Conservation (phyloP, 2,797 vertebrate species). For the Cirrhinus mrigala region DNA sequence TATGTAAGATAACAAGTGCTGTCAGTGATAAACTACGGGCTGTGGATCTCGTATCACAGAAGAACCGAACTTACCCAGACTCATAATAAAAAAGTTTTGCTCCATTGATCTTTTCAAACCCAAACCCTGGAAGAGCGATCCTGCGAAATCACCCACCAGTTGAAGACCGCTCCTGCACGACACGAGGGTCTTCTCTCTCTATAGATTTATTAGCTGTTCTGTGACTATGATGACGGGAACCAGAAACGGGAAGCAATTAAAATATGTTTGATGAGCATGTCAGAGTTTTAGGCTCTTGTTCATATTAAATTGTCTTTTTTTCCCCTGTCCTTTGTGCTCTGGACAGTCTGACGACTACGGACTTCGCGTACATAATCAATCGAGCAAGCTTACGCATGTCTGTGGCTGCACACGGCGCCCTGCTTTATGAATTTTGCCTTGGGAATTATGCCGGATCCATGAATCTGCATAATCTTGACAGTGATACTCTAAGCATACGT, state of each 20-base stretch:
- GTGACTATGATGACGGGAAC: conserved; percentile 66
- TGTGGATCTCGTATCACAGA: neutral
- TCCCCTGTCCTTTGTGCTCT: conserved; percentile 45
- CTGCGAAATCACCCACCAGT: conserved; percentile 6
- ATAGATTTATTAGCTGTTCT: conserved; percentile 73
- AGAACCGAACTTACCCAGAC: neutral
- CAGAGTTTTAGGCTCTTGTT: conserved; percentile 63
- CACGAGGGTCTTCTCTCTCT: conserved; percentile 64
- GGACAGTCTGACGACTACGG: conserved; percentile 45
- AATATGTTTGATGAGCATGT: conserved; percentile 69
- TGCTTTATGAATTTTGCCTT: conserved; percentile 17
- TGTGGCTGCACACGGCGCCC: conserved; percentile 34
- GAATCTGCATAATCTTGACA: conserved; percentile 37
- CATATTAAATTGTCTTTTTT: conserved; percentile 39
- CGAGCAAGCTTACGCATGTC: conserved; percentile 19
- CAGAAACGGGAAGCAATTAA: conserved; percentile 72
- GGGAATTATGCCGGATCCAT: neutral
- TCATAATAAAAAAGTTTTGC: neutral
- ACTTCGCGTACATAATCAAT: conserved; percentile 43
- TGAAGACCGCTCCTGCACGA: neutral
- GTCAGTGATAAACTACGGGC: neutral
- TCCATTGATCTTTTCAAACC: conserved; percentile 6
- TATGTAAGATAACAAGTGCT: neutral
- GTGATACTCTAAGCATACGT: conserved; percentile 32
- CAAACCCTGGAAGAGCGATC: conserved; percentile 7